phyloP scores from a whole-genome alignment of 2,888 invertebrate species.

The Leptopilina syphax region DNA sequence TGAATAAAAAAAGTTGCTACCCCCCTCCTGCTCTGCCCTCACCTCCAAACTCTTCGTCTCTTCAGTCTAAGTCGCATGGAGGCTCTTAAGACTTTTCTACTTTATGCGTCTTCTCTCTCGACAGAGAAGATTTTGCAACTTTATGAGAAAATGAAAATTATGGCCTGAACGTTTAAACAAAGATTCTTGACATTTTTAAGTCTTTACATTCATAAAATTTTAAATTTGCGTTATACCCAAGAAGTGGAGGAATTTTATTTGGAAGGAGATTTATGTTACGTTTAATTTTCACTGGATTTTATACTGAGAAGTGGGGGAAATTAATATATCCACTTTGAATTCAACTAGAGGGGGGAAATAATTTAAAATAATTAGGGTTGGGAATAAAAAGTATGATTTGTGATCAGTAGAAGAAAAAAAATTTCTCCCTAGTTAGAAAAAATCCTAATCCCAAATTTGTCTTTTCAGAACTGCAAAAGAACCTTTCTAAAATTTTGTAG shows the following conservation, averaged over 20 bases:
- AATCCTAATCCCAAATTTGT: too few species aligned
- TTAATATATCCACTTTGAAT: too few species aligned
- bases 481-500: too few species aligned
- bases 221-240: neutral
- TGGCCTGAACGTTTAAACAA: conserved; percentile 14
- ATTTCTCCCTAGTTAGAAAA: too few species aligned
- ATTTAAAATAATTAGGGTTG: too few species aligned
- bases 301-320: too few species aligned
- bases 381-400: too few species aligned
- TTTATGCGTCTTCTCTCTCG: neutral
- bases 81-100: conserved; percentile 59
- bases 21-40: neutral
- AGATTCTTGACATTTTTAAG: neutral
- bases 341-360: too few species aligned
- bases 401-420: too few species aligned
- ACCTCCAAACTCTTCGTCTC: too few species aligned
- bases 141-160: conserved; percentile 37
- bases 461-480: neutral
- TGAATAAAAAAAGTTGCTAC: conserved; percentile 42
- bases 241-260: neutral
- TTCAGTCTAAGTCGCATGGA: conserved; percentile 52
- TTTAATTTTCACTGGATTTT: too few species aligned
- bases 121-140: conserved; percentile 11
- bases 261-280: too few species aligned
- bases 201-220: neutral